Evolutionary conservation across 2,888 invertebrate genomes (phyloP), one percentile per base, ranked within the genome.

Genomic region (Cyclophora albipunctata): DNA sequence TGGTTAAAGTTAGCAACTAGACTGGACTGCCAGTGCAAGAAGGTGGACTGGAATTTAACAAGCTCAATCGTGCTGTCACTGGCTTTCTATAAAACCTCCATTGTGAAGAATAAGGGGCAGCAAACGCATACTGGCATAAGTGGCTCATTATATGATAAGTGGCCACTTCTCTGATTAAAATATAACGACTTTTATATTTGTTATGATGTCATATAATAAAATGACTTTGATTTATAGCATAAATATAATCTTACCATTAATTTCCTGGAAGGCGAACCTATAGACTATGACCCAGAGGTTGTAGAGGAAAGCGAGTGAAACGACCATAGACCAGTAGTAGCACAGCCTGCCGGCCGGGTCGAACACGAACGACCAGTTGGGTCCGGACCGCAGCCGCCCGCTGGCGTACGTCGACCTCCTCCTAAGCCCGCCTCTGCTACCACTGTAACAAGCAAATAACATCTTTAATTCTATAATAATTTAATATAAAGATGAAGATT

Each of bases 271-370:
- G 89, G 98, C 97, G 91, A 98, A 98, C 88, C 98, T 94, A 91
- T 98, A 98, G 82, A 98, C 97, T 90, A 98, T 97, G 84, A 97
- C 97, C 98, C 97, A 98, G 78, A 98, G 96, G 88, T 98, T 98
- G 90, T 98, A 98, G 73, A 98, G 93, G 89, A 97, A 98, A 76
- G 97, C 97, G 76, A 97, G 92, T 64, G 97, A 97, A 66, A 98
- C 97, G 67, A 97, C 96, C 95, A 97, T 96, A 69, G 97, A 97
- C 98, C 98, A 98, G 80, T 97, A 97, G 90, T 98, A 98, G 87
- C 96, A 97, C 59, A 98, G 91, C 48, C 98, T 92, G 59, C 98
- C 98, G 64, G 98, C 97, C 34, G 99, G 99, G 90, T 99, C 99
- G 84, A 99, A 99, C 63, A 99, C 98, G 85, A 98, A 98, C 48